Conservation (phyloP, 2,797 vertebrate genomes). For the Squalus acanthias region DNA sequence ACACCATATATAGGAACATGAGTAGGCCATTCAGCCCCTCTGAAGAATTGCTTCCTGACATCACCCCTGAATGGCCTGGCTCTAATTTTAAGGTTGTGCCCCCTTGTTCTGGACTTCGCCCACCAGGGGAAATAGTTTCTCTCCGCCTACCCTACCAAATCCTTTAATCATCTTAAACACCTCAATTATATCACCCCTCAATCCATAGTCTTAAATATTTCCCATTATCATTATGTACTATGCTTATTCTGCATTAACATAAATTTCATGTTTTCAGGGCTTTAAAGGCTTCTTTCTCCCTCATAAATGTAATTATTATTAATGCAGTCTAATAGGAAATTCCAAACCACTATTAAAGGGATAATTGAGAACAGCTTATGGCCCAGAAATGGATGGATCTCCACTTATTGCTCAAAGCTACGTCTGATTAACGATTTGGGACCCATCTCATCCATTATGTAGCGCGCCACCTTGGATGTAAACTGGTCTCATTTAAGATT, state of each 20-base stretch:
- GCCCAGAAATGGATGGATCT: background rate
- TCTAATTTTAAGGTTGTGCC: background rate
- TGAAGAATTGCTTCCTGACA: background rate
- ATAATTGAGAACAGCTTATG: background rate
- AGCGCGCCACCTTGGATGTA: background rate
- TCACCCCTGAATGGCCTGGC: background rate
- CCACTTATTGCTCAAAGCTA: background rate
- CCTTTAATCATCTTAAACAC: background rate
- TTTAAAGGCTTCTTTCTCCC: background rate
- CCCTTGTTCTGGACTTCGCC: background rate
- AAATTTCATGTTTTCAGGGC: background rate
- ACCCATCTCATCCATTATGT: background rate
- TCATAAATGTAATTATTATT: slow-evolving; percentile 1
- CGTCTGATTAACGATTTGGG: background rate
- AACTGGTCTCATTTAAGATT: background rate
- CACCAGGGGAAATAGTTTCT: too few species aligned
- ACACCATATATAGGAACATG: background rate
- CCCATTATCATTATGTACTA: background rate
- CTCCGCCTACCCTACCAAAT: background rate
- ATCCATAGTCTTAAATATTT: background rate
- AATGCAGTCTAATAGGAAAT: background rate
- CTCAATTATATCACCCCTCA: background rate
- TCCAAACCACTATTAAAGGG: background rate
- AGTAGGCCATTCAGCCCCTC: background rate
- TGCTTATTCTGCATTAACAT: background rate